Base-by-base conservation (phyloP, 1,140 invertebrate species). In the Parasteatoda tepidariorum region DNA sequence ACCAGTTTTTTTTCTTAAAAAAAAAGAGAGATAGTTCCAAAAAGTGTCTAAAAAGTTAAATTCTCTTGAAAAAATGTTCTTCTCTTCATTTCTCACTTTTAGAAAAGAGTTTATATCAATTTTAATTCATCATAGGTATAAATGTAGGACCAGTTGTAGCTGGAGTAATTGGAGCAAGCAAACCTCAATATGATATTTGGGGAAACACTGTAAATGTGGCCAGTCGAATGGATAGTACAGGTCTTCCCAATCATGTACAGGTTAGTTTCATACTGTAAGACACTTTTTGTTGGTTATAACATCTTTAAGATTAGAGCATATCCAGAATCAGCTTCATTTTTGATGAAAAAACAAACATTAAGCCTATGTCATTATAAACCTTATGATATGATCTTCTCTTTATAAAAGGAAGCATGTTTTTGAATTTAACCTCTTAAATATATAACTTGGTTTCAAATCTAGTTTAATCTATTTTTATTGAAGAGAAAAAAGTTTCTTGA, bases 111-210 rank as follows among this genome's bases (percentile, higher is more conserved):
- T 55, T 41, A 70, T 48, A 3, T 70, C 6, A 57, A 13, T 31
- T 57, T 54, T n/a, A 34, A 26, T 70, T 85, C 73, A 73, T 83
- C 86, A 74, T 81, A 95, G 95, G 96, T 85, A 93, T 98, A 84
- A 97, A 96, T 88, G 92, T 97, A 85, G 96, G 96, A 0, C 95
- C 95, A 2, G 95, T 97, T 2, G 96, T 97, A 7, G 96, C 96
- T 11, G 97, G 97, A 22, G 97, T 98, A 0, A 97, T 98, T 84
- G 97, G 96, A 22, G 96, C 96, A 0, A 91, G 95, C 61, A 98
- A 98, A 89, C 97, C 97, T 15, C 96, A 98, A 87, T 98, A 97
- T 88, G 96, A 98, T 88, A 97, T 98, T 86, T 98, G 96, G 96
- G 96, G 96, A 1, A 98, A 98, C 89, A 97, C 96, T 13, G 96